phyloP scores from a whole-genome alignment of 2,888 invertebrate genomes.

The Dryobota labecula region DNA sequence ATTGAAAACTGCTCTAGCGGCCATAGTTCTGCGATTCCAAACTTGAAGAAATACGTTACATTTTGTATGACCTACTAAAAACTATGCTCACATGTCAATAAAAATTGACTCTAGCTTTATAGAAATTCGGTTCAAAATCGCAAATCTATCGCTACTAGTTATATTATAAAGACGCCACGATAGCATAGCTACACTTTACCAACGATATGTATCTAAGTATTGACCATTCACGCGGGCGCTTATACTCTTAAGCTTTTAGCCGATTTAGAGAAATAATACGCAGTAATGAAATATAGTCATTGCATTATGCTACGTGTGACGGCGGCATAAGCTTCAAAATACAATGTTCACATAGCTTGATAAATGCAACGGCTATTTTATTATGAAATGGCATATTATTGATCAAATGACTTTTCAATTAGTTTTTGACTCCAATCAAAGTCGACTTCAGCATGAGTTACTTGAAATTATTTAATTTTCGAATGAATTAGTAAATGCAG shows the following conservation, averaged over 20 bases:
- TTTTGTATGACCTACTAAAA: constrained; percentile 5
- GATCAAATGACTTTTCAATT: constrained; percentile 20
- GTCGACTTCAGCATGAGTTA: constrained; percentile 39
- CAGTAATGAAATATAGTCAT: constrained; percentile 36
- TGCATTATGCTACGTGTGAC: constrained; percentile 27
- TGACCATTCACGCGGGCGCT: constrained; percentile 69
- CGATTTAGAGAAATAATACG: constrained; percentile 50
- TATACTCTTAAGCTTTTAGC: constrained; percentile 62
- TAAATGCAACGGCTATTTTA: constrained; percentile 35
- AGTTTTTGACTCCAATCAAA: constrained; percentile 44
- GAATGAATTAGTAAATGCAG: constrained; percentile 60
- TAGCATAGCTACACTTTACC: constrained; percentile 72
- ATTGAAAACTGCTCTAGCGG: constrained; percentile 50
- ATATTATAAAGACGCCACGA: constrained; percentile 57
- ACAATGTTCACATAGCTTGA: constrained; percentile 16
- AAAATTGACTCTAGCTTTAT: constrained; percentile 20
- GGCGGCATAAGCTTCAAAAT: constrained; percentile 31
- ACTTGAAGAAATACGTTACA: constrained; percentile 6
- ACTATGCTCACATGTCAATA: constrained; percentile 7
- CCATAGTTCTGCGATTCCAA: constrained; percentile 54
- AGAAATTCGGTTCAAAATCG: constrained; percentile 27
- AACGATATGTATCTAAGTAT: constrained; percentile 81
- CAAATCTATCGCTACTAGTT: constrained; percentile 50
- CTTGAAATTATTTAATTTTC: constrained; percentile 29
- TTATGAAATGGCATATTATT: constrained; percentile 42